Percentiles rank a stretch among this genome's conserved stretches.
Evolutionary conservation across 2,113 vertebrate species (phyloP).

Genomic region (Cololabis saira): DNA sequence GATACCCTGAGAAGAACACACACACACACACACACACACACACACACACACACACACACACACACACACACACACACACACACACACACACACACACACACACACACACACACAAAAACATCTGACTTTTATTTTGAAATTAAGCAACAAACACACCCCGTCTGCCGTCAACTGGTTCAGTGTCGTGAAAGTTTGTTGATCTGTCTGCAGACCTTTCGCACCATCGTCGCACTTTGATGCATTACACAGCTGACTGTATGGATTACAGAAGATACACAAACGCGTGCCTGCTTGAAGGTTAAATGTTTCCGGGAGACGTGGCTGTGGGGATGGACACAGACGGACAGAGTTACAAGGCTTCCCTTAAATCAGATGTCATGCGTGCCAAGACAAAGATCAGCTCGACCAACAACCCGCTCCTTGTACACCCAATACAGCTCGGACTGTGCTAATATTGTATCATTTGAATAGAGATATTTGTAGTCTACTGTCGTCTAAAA

Average conservation of each 20-base stretch:
- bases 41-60: too few relatives aligned
- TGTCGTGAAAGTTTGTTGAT: slow-evolving; percentile 66
- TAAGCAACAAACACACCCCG: neutral
- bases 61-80: too few relatives aligned
- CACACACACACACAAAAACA: too few relatives aligned
- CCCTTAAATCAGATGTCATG: slow-evolving; percentile 35
- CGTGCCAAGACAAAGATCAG: slow-evolving; percentile 22
- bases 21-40: too few relatives aligned
- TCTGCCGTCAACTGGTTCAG: slow-evolving; percentile 54
- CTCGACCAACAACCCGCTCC: neutral
- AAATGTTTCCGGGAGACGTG: neutral
- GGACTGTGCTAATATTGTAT: neutral
- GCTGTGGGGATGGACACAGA: slow-evolving; percentile 25
- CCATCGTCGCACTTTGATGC: neutral
- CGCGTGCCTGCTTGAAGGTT: neutral
- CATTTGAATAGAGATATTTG: neutral
- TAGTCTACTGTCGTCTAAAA: neutral
- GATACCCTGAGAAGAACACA: slow-evolving; percentile 25
- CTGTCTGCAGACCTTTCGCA: neutral
- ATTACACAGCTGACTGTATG: neutral
- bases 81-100: too few relatives aligned
- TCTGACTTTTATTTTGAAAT: slow-evolving; percentile 70
- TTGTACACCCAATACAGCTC: neutral
- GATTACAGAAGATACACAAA: neutral
- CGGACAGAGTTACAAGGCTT: slow-evolving; percentile 25